Percentiles rank a stretch among this genome's conserved stretches.
phyloP scores from a whole-genome alignment of 2,113 vertebrate genomes.

The Leucosticte australis region DNA sequence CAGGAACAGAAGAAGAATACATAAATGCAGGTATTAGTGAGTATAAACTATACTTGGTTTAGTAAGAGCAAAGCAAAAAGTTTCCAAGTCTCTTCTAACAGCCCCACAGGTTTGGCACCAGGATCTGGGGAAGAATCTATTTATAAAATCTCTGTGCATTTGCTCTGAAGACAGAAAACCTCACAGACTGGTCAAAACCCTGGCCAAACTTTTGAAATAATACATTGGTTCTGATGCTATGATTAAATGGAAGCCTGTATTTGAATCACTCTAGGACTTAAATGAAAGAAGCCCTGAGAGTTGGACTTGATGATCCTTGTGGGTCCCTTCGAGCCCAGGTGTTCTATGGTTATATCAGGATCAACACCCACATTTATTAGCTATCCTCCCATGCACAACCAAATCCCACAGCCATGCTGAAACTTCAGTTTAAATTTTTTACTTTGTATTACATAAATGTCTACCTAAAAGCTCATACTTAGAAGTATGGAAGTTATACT shows the following conservation, averaged over 20 bases:
- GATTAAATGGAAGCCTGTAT: not conserved
- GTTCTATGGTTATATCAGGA: not conserved
- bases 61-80: not conserved
- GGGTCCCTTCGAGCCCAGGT: not conserved
- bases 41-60: not conserved
- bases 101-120: not conserved
- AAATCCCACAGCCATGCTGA: not conserved
- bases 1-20: not conserved
- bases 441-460: not conserved
- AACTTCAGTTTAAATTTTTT: not conserved
- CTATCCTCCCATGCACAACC: not conserved
- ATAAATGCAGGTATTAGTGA: not conserved
- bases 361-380: not conserved
- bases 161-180: not conserved
- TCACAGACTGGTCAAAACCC: not conserved
- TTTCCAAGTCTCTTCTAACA: not conserved
- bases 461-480: not conserved
- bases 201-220: constrained; percentile 6
- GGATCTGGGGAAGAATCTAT: not conserved
- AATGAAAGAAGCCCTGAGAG: not conserved
- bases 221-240: not conserved
- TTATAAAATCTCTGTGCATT: not conserved
- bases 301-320: not conserved
- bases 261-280: not conserved
- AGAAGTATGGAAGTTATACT: not conserved